Evolutionary conservation across 2,888 invertebrate species (phyloP), one percentile per base, ranked within the genome.

Genomic region (Apamea monoglypha): DNA sequence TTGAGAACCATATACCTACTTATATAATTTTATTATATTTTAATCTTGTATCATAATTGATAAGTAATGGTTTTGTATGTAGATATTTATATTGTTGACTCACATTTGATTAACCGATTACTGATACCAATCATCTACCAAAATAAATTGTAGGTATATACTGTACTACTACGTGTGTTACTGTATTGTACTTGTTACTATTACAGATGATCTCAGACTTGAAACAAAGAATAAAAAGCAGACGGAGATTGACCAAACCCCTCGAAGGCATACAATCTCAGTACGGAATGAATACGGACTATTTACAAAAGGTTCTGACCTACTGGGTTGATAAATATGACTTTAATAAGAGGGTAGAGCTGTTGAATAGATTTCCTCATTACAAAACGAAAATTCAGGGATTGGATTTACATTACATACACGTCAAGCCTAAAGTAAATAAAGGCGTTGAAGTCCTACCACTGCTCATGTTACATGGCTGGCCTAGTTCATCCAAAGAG

Each of bases 401-500:
- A 5, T 93, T 98, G 79, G 97, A 97, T 84, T 97, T 99, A 81
- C 99, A 99, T 93, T 99, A 98, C 91, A 97, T 98, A 47, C 98
- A 98, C 84, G 97, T 97, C 0, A 98, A 97, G 88, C 98, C 98
- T 0, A 87, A 93, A 14, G 92, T 87, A 1, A 91, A 90, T 14
- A 83, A 87, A 71, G 88, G 82, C 14, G 59, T 92, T 10, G 91
- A 93, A 83, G 92, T 96, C 1, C 83, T 98, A 40, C 98, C 99
- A 0, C 88, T 99, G 64, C 93, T 99, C 1, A 89, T 99, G 86
- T 92, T 98, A 69, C 99, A 99, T 90, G 99, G 99, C 29, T 99
- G 99, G 99, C 99, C 99, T 0, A 98, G 99, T 76, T 98, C 98
- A 0, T 97, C 99, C 0, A 97, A 98, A 74, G 99, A 99, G 93